Conservation (phyloP, 2,113 vertebrate species). For the Halichoerus grypus region DNA sequence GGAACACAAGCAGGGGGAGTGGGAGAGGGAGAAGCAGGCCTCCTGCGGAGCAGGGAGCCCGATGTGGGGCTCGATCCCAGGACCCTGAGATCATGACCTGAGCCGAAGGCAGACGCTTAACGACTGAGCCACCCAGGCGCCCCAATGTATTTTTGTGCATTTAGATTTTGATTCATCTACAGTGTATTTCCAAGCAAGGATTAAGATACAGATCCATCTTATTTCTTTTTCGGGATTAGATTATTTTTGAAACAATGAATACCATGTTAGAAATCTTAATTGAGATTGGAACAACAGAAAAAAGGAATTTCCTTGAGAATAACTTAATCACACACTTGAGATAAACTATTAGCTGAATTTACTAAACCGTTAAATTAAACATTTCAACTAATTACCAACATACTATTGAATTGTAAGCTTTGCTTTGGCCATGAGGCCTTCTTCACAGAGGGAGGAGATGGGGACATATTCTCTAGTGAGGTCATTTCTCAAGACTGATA, state of each 20-base stretch:
- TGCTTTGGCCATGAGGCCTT: constrained; percentile 62
- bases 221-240: constrained; percentile 28
- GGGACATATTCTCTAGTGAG: background rate
- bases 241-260: constrained; percentile 59
- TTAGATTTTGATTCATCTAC: background rate
- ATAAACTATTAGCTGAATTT: constrained; percentile 81
- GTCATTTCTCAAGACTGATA: background rate
- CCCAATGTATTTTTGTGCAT: background rate
- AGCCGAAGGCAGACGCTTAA: too few species aligned
- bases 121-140: too few species aligned
- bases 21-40: too few species aligned
- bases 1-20: too few species aligned
- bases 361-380: constrained; percentile 83
- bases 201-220: constrained; percentile 7
- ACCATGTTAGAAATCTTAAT: constrained; percentile 76
- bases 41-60: too few species aligned
- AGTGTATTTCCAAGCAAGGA: background rate
- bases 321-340: constrained; percentile 82
- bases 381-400: constrained; percentile 79
- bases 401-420: constrained; percentile 61
- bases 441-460: constrained; percentile 16
- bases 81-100: too few species aligned
- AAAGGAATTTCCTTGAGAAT: constrained; percentile 76
- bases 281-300: constrained; percentile 68
- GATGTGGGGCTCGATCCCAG: too few species aligned